Evolutionary conservation across 2,113 vertebrate genomes (phyloP).

Genomic region (Gymnogyps californianus): DNA sequence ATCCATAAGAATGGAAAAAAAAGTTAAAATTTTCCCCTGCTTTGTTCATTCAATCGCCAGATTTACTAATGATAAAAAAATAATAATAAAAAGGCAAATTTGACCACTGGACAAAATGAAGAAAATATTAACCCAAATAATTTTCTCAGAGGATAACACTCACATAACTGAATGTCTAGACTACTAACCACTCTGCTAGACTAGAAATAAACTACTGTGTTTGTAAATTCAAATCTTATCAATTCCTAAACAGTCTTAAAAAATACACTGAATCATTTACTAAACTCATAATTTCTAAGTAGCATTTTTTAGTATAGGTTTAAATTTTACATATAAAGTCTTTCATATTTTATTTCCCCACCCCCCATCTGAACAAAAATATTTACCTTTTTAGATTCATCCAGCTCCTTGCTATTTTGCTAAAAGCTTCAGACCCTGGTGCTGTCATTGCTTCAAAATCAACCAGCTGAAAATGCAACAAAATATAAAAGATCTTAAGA

Average conservation of each 20-base stretch:
- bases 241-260: neutral
- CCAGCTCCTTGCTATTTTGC: constrained; percentile 90
- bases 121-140: neutral
- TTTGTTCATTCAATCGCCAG: neutral
- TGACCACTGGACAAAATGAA: neutral
- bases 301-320: neutral
- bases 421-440: constrained; percentile 89
- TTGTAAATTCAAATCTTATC: neutral
- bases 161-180: neutral
- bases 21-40: neutral
- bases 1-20: accelerated
- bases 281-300: neutral
- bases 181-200: neutral
- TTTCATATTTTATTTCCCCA: neutral
- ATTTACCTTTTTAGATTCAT: constrained; percentile 92
- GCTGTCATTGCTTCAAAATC: constrained; percentile 99
- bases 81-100: neutral
- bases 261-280: neutral
- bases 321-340: neutral
- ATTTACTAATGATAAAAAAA: neutral
- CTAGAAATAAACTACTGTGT: neutral
- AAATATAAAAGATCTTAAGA: neutral
- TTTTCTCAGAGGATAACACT: neutral
- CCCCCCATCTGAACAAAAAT: neutral
- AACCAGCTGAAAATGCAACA: constrained; percentile 82